phyloP scores from a whole-genome alignment of 2,888 invertebrate species.

The Tetranychus piercei region DNA sequence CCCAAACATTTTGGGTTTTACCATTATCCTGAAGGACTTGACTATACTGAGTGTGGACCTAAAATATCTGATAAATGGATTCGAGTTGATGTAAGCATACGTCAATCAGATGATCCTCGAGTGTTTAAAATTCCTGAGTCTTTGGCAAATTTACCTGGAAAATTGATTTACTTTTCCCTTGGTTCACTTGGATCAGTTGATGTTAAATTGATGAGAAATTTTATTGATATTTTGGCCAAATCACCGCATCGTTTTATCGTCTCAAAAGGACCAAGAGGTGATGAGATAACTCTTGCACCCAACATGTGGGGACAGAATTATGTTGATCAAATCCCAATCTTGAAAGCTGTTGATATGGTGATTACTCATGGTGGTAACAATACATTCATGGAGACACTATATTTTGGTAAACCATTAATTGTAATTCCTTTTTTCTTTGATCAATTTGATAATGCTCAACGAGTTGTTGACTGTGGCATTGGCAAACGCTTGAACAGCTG shows the following conservation, averaged over 20 bases:
- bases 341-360: conserved; percentile 16
- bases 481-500: conserved; percentile 8
- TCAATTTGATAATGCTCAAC: conserved; percentile 17
- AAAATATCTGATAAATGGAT: conserved; percentile 1
- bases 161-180: conserved; percentile 20
- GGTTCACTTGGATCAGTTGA: conserved; percentile 19
- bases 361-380: conserved; percentile 21
- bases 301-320: conserved; percentile 21
- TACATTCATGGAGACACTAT: conserved; percentile 12
- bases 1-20: conserved; percentile 19
- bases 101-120: not conserved
- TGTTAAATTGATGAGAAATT: conserved; percentile 17
- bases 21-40: conserved; percentile 20
- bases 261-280: conserved; percentile 12
- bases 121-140: conserved; percentile 18
- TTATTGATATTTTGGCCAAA: conserved; percentile 16
- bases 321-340: conserved; percentile 18
- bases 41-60: conserved; percentile 16
- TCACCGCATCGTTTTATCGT: conserved; percentile 16
- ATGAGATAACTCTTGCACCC: conserved; percentile 14
- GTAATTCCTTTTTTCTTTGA: conserved; percentile 19
- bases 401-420: conserved; percentile 16
- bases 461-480: conserved; percentile 9
- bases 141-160: conserved; percentile 6
- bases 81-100: no score